Conservation (phyloP, 2,113 vertebrate species). For the Prochilodus magdalenae region DNA sequence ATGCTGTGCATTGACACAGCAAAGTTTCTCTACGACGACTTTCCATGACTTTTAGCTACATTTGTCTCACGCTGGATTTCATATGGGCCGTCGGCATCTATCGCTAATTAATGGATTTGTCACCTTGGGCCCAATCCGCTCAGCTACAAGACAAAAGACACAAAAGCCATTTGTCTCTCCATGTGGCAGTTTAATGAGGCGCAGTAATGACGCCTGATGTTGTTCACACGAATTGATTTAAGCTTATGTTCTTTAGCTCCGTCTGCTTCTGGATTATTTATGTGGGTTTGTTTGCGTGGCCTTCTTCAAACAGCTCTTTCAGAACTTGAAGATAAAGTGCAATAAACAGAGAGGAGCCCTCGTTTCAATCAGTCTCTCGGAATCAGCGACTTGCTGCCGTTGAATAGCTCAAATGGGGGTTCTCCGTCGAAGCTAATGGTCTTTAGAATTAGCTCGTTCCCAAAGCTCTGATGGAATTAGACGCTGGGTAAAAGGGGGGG, state of each 20-base stretch:
- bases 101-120: background rate
- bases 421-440: background rate
- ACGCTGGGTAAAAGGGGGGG: background rate
- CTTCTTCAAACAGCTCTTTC: background rate
- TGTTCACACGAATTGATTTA: background rate
- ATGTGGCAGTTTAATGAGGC: background rate
- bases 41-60: background rate
- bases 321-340: background rate
- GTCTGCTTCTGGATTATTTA: background rate
- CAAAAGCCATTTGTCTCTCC: background rate
- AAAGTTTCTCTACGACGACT: background rate
- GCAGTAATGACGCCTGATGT: background rate
- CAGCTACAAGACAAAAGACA: background rate
- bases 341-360: background rate
- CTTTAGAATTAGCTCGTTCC: background rate
- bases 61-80: background rate
- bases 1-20: background rate
- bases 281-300: too few species aligned
- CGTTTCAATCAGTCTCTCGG: background rate
- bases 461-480: constrained; percentile 1
- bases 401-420: background rate
- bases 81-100: background rate
- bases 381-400: background rate
- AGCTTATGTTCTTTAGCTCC: background rate
- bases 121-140: background rate